phyloP scores from a whole-genome alignment of 1,140 invertebrate genomes.

The Spodoptera litura region DNA sequence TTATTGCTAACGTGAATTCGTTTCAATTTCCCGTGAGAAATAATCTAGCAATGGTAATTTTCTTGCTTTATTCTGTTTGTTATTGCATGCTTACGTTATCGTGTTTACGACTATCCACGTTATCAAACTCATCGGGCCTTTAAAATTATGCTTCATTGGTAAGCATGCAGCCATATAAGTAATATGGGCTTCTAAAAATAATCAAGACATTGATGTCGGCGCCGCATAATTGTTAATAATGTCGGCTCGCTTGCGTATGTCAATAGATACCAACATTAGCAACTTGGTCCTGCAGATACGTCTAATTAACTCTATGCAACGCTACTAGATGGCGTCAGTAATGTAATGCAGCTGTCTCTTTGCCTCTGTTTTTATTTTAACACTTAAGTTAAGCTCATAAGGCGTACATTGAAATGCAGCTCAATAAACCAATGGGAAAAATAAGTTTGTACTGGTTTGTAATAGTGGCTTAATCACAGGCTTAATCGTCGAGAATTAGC shows the following conservation, averaged over 20 bases:
- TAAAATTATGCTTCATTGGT: constrained; percentile 42
- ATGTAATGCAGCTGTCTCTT: background rate
- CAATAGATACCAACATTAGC: constrained; percentile 52
- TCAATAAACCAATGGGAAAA: constrained; percentile 37
- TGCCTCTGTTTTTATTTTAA: background rate
- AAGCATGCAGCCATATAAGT: constrained; percentile 29
- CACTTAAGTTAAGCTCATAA: constrained; percentile 7
- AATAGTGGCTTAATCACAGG: constrained; percentile 53
- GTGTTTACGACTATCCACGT: constrained; percentile 37
- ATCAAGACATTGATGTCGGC: constrained; percentile 58
- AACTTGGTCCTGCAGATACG: constrained; percentile 51
- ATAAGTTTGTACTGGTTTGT: constrained; percentile 49
- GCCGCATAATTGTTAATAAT: constrained; percentile 72
- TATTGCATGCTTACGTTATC: constrained; percentile 39
- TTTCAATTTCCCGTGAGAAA: constrained; percentile 49
- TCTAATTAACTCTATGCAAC: constrained; percentile 61
- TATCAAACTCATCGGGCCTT: constrained; percentile 44
- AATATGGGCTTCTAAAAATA: constrained; percentile 53
- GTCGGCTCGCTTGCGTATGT: constrained; percentile 61
- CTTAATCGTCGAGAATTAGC: constrained; percentile 57
- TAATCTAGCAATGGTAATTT: constrained; percentile 35
- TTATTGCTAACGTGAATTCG: constrained; percentile 32
- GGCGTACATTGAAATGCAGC: background rate
- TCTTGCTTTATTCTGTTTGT: constrained; percentile 27
- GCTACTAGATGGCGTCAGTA: constrained; percentile 52